Evolutionary conservation across 1,140 invertebrate genomes (phyloP), one percentile per base, ranked within the genome.

Genomic region (Epicauta chinensis): DNA sequence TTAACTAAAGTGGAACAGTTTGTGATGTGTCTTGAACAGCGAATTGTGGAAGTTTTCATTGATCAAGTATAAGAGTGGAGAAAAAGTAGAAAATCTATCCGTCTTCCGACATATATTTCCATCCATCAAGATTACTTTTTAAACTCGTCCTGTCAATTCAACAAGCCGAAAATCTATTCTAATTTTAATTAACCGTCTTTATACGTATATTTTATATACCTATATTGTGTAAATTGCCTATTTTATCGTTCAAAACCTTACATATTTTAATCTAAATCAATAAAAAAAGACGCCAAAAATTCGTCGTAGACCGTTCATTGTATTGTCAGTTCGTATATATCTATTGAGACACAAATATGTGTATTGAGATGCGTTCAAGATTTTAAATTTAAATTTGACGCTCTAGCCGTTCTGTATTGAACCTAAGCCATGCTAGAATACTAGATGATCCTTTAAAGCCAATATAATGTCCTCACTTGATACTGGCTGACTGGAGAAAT

Each of bases 401-500:
- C 52, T 44, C 43, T 58, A 49, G 48, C 47, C 53, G 56, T 55
- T 55, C 34, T 58, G 47, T 58, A 58, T 58, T 58, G 47, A 55
- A 55, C 53, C 44, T 55, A 58, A 58, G 53, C 47, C 36, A 38
- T 23, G 37, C 37, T 47, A 51, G 53, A 58, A 58, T 58, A 51
- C 53, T 51, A 53, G 48, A 42, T 58, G 47, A 58, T 58, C 56
- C 45, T 45, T 49, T 47, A 58, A 58, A 55, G 59, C 53, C 56
- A 61, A 61, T 61, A 61, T 51, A 58, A 58, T 61, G 59, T 58
- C 56, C 50, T 48, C 56, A 58, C 56, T 58, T 58, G 51, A 58
- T 61, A 61, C 55, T 49, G 56, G 59, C 49, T 55, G 59, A 58
- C 56, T 58, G 56, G 47, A 48, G 59, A 55, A 61, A 61, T 58